phyloP scores from a whole-genome alignment of 2,797 vertebrate species.

The Psittacula echo region DNA sequence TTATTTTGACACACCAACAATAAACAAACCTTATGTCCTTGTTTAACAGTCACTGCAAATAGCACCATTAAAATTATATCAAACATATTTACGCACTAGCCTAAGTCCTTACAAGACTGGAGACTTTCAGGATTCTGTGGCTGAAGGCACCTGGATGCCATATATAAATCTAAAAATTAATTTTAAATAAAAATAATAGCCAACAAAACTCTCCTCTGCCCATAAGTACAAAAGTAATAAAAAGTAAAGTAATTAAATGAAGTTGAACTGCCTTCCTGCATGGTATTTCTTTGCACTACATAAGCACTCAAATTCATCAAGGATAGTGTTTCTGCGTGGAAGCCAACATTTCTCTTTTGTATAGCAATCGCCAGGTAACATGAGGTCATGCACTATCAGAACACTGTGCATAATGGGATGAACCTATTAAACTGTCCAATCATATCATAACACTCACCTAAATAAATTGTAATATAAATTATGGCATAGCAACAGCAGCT shows the following conservation, averaged over 20 bases:
- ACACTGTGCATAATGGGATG: background rate
- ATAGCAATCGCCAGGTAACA: background rate
- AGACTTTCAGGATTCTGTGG: background rate
- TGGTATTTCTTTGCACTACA: background rate
- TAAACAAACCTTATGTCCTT: background rate
- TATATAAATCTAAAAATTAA: background rate
- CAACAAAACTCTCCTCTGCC: background rate
- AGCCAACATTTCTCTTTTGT: background rate
- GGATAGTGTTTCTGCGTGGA: background rate
- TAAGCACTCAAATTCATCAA: background rate
- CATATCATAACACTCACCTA: background rate
- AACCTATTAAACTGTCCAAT: background rate
- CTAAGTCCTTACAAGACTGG: background rate
- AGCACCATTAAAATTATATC: background rate
- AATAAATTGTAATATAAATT: slow-evolving; percentile 7
- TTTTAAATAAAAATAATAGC: background rate
- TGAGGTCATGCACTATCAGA: background rate
- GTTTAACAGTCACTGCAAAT: background rate
- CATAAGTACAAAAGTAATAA: background rate
- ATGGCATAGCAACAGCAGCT: slow-evolving; percentile 12
- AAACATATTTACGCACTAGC: background rate
- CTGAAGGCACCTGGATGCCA: background rate
- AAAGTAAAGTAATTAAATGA: background rate
- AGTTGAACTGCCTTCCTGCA: background rate
- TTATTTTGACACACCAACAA: background rate